These are phyloP conservation scores for Pristiophorus japonicus DNA, from an alignment of 2,113 vertebrate genomes.

Conservation along the genomic window DNA sequence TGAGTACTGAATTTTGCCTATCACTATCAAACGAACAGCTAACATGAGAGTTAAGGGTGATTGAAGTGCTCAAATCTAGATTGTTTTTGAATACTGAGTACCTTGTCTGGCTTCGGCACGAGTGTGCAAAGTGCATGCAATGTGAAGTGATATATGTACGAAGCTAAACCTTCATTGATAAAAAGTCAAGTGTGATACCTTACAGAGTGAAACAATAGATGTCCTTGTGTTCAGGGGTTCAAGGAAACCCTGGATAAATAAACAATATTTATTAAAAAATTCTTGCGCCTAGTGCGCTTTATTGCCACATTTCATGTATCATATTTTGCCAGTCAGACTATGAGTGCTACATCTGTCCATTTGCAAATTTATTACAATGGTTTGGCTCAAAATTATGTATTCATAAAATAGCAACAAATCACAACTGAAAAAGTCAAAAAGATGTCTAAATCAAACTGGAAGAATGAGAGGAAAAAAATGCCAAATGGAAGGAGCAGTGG, in stretches of 20 bases:
- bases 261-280: background rate
- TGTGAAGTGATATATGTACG: background rate
- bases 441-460: background rate
- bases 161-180: background rate
- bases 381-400: background rate
- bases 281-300: background rate
- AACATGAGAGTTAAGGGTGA: background rate
- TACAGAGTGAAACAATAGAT: background rate
- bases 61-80: background rate
- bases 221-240: background rate
- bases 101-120: background rate
- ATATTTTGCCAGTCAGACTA: background rate
- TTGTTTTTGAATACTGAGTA: background rate
- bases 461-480: background rate
- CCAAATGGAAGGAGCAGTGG: background rate
- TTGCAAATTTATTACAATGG: background rate
- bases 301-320: background rate
- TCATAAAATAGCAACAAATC: background rate
- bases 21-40: background rate
- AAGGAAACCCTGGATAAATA: background rate
- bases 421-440: background rate
- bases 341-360: background rate
- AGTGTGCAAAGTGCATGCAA: background rate
- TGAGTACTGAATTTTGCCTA: background rate
- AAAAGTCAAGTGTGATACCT: background rate